Percentiles rank a stretch among this genome's conserved stretches.
These are phyloP conservation scores for Myrmophylax atrothorax DNA, from an alignment of 2,113 vertebrate species.

Conservation along the genomic window DNA sequence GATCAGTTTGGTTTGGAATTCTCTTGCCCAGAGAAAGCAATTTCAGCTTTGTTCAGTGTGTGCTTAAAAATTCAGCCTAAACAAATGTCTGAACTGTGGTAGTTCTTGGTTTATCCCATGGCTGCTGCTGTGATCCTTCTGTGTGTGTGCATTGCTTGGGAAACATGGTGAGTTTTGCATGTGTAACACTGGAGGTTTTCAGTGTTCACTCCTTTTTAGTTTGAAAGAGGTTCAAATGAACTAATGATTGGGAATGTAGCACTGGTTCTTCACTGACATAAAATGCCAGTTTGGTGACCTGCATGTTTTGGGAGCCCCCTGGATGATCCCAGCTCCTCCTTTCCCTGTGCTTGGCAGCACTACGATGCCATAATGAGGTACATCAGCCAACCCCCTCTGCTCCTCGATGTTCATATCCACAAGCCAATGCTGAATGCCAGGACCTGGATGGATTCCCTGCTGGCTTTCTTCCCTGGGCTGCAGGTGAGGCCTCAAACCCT, in stretches of 20 bases:
- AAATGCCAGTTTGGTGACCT: not conserved
- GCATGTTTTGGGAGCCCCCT: not conserved
- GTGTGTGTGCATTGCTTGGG: not conserved
- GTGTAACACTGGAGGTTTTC: not conserved
- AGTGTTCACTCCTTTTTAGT: not conserved
- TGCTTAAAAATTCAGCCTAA: not conserved
- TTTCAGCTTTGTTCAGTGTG: not conserved
- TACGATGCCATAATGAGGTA: slow-evolving; percentile 99
- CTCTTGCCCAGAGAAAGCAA: not conserved
- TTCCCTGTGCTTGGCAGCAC: slow-evolving; percentile 80
- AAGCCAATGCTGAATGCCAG: slow-evolving; percentile 96
- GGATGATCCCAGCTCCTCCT: not conserved
- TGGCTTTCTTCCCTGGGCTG: slow-evolving; percentile 96
- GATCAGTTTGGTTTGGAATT: not conserved
- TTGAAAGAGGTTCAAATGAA: not conserved
- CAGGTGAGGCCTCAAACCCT: slow-evolving; percentile 79
- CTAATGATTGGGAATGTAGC: not conserved
- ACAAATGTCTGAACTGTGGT: not conserved
- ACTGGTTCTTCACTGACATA: not conserved
- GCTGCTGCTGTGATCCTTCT: not conserved
- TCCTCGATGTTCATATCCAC: slow-evolving; percentile 97
- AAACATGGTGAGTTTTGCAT: not conserved
- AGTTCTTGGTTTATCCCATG: not conserved
- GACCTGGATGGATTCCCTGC: slow-evolving; percentile 98
- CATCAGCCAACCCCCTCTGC: slow-evolving; percentile 95